Base-by-base conservation (phyloP, 2,888 invertebrate species). In the Drosophila crucigera region DNA sequence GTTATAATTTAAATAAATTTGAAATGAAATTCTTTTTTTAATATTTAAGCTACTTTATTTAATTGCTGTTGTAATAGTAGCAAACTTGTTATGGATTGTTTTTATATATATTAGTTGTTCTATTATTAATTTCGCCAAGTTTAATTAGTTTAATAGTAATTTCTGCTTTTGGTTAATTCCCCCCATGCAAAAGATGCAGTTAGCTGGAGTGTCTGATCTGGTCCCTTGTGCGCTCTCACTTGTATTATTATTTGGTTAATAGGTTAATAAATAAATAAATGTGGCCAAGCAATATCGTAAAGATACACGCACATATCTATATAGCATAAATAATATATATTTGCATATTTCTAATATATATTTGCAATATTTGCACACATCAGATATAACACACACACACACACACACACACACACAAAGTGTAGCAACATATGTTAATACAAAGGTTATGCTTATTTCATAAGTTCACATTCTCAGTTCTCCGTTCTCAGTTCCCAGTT, bases 41-140 rank as follows among this genome's bases (percentile, higher is more conserved):
- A 4, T 10, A 2, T n/a, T 5, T 41, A n/a, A n/a, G n/a, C 6
- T 16, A 16, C 10, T 41, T 41, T 5, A 5, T 41, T n/a, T 4
- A 39, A 19, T 39, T 39, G 9, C 9, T 31, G 9, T 19, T 19
- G 9, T 4, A 37, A 16, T 10, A n/a, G 4, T 0, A 39, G 19
- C 19, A 39, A 39, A 39, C 39, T 19, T 9, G 4, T 41, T 41
- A 41, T 4, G 10, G n/a, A n/a, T 3, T 5, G 4, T 41, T 11
- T n/a, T n/a, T 11, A 0, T 0, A n/a, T n/a, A 11, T 41, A 5
- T 41, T 10, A n/a, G n/a, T n/a, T 10, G 19, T 7, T 39, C 3
- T 19, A 19, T 7, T 37, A 37, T 37, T 37, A 0, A 1, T 37
- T 16, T 37, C 16, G 37, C 6, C 16, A 37, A 3, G 2, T n/a